These are phyloP conservation scores for Sphaerophoria rueppellii DNA, from an alignment of 2,888 invertebrate species.

Conservation along the genomic window DNA sequence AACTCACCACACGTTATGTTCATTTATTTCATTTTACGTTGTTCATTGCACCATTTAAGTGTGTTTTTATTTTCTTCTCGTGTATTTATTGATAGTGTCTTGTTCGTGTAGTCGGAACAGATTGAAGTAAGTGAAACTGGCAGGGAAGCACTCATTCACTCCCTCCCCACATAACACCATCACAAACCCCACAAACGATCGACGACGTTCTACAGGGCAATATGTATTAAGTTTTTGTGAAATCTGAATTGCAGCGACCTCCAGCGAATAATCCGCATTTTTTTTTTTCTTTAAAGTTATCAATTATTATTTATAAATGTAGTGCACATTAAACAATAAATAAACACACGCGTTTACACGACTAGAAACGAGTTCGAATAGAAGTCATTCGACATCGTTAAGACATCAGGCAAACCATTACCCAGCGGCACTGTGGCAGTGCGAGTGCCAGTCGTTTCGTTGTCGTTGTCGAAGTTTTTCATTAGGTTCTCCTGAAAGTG, in stretches of 20 bases:
- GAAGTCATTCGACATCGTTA: constrained; percentile 46
- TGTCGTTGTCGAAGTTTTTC: constrained; percentile 23
- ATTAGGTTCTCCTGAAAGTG: constrained; percentile 2
- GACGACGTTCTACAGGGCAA: background rate
- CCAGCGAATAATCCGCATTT: constrained; percentile 23
- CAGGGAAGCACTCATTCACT: constrained; percentile 15
- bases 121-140: constrained; percentile 67
- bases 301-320: constrained; percentile 17
- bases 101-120: constrained; percentile 48
- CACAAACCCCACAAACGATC: background rate
- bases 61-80: constrained; percentile 26
- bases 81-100: constrained; percentile 47
- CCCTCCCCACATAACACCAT: background rate
- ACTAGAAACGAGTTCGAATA: constrained; percentile 39
- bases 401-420: constrained; percentile 53
- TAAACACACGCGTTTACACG: constrained; percentile 43
- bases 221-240: constrained; percentile 6
- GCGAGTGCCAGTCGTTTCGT: no score
- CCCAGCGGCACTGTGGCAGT: constrained; percentile 2
- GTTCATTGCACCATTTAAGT: constrained; percentile 56
- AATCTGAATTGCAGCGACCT: constrained; percentile 1
- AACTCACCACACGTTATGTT: constrained; percentile 60
- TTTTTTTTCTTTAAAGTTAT: constrained; percentile 23
- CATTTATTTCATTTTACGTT: constrained; percentile 64
- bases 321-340: background rate